A percentile compares a stretch with the other conserved stretches of the same genome.
phyloP scores from a whole-genome alignment of 2,888 invertebrate genomes.

The Eupithecia tripunctaria region DNA sequence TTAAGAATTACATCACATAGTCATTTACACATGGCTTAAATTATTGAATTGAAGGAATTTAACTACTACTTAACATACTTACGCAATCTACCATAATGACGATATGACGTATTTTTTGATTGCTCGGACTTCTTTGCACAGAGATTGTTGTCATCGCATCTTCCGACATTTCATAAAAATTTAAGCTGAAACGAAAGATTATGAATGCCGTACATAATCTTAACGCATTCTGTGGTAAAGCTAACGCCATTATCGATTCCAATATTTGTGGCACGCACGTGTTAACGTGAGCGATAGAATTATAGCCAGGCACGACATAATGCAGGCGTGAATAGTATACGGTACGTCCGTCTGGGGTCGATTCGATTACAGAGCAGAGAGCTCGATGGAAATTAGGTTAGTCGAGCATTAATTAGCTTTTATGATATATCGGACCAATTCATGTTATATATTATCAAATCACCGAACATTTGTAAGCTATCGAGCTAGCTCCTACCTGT shows the following conservation, averaged over 20 bases:
- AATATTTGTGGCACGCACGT: constrained; percentile 57
- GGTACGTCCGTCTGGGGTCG: constrained; percentile 52
- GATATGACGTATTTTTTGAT: too few relatives aligned
- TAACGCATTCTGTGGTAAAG: background rate
- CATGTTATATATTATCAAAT: background rate
- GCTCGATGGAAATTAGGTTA: constrained; percentile 27
- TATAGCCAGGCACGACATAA: constrained; percentile 52
- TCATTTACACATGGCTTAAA: background rate
- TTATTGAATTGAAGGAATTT: too few relatives aligned
- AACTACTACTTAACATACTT: too few relatives aligned
- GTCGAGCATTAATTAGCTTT: constrained; percentile 9
- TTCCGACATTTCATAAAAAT: too few relatives aligned
- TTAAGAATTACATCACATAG: background rate
- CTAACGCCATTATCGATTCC: constrained; percentile 52
- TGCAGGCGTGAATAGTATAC: constrained; percentile 44
- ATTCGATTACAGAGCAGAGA: constrained; percentile 44
- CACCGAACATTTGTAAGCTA: constrained; percentile 1
- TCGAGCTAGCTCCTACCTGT: background rate
- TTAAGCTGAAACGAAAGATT: background rate
- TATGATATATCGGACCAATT: constrained; percentile 1
- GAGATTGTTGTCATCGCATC: too few relatives aligned
- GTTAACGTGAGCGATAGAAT: constrained; percentile 48
- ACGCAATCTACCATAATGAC: too few relatives aligned
- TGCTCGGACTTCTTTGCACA: too few relatives aligned
- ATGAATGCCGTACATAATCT: background rate